A percentile compares a stretch with the other conserved stretches of the same genome.
Evolutionary conservation across 2,113 vertebrate species (phyloP).

Genomic region (Ammodytes dubius): DNA sequence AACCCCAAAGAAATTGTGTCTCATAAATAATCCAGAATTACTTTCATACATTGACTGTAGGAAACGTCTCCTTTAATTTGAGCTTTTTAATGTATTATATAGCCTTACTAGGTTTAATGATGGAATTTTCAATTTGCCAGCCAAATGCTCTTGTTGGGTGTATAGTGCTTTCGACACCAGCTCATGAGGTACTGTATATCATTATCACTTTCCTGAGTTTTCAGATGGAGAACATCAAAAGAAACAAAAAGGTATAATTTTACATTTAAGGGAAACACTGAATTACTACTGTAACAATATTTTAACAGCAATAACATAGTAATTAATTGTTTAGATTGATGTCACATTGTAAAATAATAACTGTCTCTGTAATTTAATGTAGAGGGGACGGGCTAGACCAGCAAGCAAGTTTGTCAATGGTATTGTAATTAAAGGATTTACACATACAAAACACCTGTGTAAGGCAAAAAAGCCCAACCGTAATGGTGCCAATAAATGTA

Average conservation of each 20-base stretch:
- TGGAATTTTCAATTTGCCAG: slow-evolving; percentile 90
- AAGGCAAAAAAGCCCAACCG: slow-evolving; percentile 80
- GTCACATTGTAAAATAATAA: slow-evolving; percentile 47
- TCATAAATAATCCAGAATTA: slow-evolving; percentile 88
- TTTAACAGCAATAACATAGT: slow-evolving; percentile 65
- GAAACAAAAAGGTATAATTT: slow-evolving; percentile 55
- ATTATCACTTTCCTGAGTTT: slow-evolving; percentile 99
- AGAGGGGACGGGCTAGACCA: slow-evolving; percentile 37
- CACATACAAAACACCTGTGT: slow-evolving; percentile 44
- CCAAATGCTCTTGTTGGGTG: slow-evolving; percentile 91
- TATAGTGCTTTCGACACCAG: slow-evolving; percentile 94
- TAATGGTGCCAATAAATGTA: slow-evolving; percentile 91
- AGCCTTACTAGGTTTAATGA: slow-evolving; percentile 90
- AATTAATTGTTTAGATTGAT: slow-evolving; percentile 55
- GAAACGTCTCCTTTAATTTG: slow-evolving; percentile 90
- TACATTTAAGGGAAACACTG: slow-evolving; percentile 92
- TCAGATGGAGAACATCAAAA: slow-evolving; percentile 66
- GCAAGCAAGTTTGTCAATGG: slow-evolving; percentile 43
- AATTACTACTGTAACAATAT: slow-evolving; percentile 54
- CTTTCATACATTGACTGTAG: slow-evolving; percentile 96
- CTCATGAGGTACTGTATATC: slow-evolving; percentile 98
- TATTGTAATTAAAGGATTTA: slow-evolving; percentile 45
- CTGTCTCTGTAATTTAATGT: slow-evolving; percentile 31
- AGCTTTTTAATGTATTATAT: slow-evolving; percentile 91
- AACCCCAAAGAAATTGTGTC: slow-evolving; percentile 68